phyloP scores from a whole-genome alignment of 37 sponge, comb jelly and placozoan species.

The Aplysina aerophoba region DNA sequence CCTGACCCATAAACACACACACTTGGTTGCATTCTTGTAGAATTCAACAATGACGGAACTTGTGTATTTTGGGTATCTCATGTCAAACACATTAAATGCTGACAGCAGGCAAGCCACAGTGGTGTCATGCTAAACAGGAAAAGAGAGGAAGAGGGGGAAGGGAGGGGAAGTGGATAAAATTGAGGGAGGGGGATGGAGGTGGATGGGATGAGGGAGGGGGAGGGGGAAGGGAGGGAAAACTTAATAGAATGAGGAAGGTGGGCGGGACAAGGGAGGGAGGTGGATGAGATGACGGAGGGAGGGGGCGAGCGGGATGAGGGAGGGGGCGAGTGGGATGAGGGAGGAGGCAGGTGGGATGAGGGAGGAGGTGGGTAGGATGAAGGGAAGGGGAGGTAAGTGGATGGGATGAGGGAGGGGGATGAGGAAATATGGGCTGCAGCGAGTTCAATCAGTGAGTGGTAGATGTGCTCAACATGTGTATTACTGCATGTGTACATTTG shows the following conservation, averaged over 20 bases:
- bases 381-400: no score
- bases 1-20: conserved; percentile 13
- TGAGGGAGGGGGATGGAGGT: background rate
- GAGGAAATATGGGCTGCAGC: no score
- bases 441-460: no score
- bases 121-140: conserved; percentile 41
- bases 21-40: conserved; percentile 13
- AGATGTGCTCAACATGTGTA: no score
- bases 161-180: background rate
- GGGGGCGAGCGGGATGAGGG: background rate
- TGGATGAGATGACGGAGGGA: background rate
- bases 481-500: no score
- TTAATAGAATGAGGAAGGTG: background rate
- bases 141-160: background rate
- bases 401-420: no score
- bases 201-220: no score
- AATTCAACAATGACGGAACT: conserved; percentile 80
- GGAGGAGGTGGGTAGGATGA: background rate
- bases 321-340: background rate
- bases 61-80: conserved; percentile 71
- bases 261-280: background rate
- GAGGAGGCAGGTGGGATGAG: background rate
- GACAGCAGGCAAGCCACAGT: conserved; percentile 77
- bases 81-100: conserved; percentile 75
- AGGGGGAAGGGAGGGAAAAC: background rate